Evolutionary conservation across 1,140 invertebrate genomes (phyloP).

Genomic region (Riptortus pedestris): DNA sequence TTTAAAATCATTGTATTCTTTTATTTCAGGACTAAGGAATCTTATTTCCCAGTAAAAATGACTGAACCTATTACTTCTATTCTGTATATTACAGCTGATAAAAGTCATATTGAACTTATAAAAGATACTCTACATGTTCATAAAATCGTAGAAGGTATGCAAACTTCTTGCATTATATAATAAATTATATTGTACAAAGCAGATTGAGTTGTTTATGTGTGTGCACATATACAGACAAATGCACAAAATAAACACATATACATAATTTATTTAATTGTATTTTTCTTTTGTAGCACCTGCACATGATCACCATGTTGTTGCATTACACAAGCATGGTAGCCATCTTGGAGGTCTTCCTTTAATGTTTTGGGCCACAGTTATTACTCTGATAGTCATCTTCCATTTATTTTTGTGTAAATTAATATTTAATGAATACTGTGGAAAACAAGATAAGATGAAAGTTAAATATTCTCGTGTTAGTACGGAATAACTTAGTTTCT

Average conservation of each 20-base stretch:
- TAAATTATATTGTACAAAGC: neutral
- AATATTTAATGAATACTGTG: conserved; percentile 83
- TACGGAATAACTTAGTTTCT: too few relatives aligned
- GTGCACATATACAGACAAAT: neutral
- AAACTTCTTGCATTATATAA: conserved; percentile 15
- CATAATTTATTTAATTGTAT: neutral
- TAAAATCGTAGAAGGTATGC: conserved; percentile 66
- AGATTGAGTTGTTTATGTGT: conserved; percentile 11
- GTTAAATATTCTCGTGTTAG: conserved; percentile 41
- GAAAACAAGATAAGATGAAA: conserved; percentile 51
- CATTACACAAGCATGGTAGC: conserved; percentile 84
- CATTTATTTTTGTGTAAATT: conserved; percentile 90
- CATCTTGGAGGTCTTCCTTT: conserved; percentile 80
- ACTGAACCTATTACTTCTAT: conserved; percentile 86
- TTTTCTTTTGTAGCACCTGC: conserved; percentile 61
- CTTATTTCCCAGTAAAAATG: conserved; percentile 78
- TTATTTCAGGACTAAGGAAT: conserved; percentile 44
- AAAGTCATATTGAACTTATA: conserved; percentile 81
- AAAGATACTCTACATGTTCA: conserved; percentile 84
- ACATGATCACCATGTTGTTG: conserved; percentile 84
- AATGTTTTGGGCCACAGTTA: conserved; percentile 86
- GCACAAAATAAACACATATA: neutral
- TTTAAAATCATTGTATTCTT: neutral
- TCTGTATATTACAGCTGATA: conserved; percentile 83
- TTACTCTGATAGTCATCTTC: conserved; percentile 81